Evolutionary conservation across 1,140 invertebrate species (phyloP).

Genomic region (Watersipora subatra): DNA sequence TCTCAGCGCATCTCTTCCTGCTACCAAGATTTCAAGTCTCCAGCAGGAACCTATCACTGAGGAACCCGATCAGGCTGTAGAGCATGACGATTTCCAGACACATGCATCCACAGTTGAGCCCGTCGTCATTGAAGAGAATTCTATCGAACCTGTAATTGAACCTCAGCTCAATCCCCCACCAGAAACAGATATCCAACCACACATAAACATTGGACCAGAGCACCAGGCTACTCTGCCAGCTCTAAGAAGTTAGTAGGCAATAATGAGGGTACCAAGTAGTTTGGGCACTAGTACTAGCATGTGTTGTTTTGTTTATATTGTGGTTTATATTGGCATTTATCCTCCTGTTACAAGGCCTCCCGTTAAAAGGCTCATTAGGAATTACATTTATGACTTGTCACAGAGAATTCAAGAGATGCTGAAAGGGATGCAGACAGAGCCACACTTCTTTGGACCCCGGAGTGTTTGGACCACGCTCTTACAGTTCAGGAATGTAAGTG

Average conservation of each 20-base stretch:
- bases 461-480: not conserved
- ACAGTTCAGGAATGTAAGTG: not conserved
- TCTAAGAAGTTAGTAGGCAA: slow-evolving; percentile 29
- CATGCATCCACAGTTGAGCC: not conserved
- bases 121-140: not conserved
- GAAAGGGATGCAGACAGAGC: not conserved
- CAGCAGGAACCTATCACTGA: not conserved
- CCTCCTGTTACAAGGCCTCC: no score
- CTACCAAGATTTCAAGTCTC: not conserved
- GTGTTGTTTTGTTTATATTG: no score
- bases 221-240: slow-evolving; percentile 71
- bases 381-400: no score
- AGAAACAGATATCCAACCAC: slow-evolving; percentile 35
- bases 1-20: not conserved
- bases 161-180: slow-evolving; percentile 16
- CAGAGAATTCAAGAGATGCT: no score
- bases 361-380: no score
- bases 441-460: not conserved
- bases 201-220: slow-evolving; percentile 65
- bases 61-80: not conserved
- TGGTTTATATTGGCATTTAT: no score
- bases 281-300: no score
- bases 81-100: not conserved
- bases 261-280: not conserved
- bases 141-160: not conserved